These are phyloP conservation scores for Drosophila bocqueti DNA, from an alignment of 1,140 invertebrate genomes.

Conservation along the genomic window DNA sequence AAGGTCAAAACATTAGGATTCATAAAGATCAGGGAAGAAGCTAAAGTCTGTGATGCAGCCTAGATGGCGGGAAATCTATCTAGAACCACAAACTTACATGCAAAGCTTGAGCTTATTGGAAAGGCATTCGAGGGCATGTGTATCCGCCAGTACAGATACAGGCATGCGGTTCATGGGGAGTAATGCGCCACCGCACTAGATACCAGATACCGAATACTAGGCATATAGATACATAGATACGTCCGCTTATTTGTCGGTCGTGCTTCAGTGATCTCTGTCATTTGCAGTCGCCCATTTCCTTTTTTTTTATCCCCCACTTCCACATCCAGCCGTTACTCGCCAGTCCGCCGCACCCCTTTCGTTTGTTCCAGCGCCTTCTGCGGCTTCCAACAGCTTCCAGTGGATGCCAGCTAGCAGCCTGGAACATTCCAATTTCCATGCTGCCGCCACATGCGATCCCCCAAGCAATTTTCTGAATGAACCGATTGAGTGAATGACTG, in stretches of 20 bases:
- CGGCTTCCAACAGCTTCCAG: conserved; percentile 54
- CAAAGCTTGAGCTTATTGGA: conserved; percentile 26
- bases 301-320: conserved; percentile 75
- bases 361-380: conserved; percentile 47
- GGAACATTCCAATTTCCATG: conserved; percentile 47
- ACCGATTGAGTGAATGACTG: conserved; percentile 31
- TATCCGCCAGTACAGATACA: conserved; percentile 43
- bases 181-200: conserved; percentile 55
- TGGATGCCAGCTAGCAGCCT: conserved; percentile 40
- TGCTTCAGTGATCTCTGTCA: conserved; percentile 83
- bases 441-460: conserved; percentile 42
- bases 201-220: conserved; percentile 54
- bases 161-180: conserved; percentile 39
- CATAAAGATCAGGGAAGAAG: not conserved
- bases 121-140: conserved; percentile 37
- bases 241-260: conserved; percentile 70
- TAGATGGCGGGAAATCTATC: not conserved
- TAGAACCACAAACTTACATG: conserved; percentile 23
- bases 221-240: conserved; percentile 65
- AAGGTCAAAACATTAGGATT: not conserved
- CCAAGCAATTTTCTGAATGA: conserved; percentile 48
- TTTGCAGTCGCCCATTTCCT: conserved; percentile 82
- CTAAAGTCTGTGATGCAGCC: not conserved
- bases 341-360: conserved; percentile 63
- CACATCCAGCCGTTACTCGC: conserved; percentile 40